Conservation (phyloP, 2,888 invertebrate genomes). For the Pammene fasciana region DNA sequence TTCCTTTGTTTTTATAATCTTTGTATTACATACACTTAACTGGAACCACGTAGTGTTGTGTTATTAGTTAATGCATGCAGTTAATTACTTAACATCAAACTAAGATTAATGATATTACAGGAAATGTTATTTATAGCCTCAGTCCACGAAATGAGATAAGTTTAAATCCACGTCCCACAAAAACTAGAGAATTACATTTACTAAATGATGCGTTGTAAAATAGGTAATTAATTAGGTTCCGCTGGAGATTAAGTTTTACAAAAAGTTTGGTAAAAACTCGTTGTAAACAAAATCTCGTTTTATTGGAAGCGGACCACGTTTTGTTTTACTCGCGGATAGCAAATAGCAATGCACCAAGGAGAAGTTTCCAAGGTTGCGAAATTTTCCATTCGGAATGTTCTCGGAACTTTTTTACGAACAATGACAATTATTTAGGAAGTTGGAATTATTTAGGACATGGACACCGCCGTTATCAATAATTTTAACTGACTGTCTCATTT, state of each 20-base stretch:
- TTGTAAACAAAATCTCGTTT: conserved; percentile 9
- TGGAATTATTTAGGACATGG: too few species aligned
- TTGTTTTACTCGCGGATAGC: neutral
- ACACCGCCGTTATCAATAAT: too few species aligned
- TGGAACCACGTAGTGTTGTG: neutral
- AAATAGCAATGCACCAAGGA: too few species aligned
- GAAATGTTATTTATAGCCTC: conserved; percentile 17
- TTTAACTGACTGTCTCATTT: too few species aligned
- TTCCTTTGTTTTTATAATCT: too few species aligned
- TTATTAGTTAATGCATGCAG: neutral
- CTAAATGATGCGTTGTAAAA: conserved; percentile 29
- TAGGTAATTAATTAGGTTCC: conserved; percentile 34
- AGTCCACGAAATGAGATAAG: neutral
- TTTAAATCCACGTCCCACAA: neutral
- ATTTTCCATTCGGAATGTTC: too few species aligned
- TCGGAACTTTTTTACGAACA: too few species aligned
- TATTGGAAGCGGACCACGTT: neutral
- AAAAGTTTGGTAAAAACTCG: conserved; percentile 20
- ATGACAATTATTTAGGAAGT: too few species aligned
- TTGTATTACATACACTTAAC: too few species aligned
- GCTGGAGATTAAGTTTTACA: neutral
- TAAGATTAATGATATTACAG: neutral
- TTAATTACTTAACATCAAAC: conserved; percentile 4
- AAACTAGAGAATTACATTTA: conserved; percentile 27
- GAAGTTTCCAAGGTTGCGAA: too few species aligned